Evolutionary conservation across 2,888 invertebrate species (phyloP).

Genomic region (Xanthorhoe spadicearia): DNA sequence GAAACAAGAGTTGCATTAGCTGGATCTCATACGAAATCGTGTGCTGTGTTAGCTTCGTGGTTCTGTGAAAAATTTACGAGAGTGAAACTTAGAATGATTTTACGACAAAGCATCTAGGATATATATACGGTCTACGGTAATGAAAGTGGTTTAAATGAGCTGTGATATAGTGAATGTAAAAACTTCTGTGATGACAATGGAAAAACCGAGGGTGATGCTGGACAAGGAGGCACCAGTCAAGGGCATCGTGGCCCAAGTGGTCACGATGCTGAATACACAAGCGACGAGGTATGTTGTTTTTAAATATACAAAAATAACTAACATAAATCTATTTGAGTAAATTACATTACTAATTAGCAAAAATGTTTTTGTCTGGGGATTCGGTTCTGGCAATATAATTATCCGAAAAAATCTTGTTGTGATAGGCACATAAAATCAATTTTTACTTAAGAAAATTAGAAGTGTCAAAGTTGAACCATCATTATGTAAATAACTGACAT

Average conservation of each 20-base stretch:
- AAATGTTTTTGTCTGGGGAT: background rate
- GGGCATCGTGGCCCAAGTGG: slow-evolving; percentile 82
- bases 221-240: slow-evolving; percentile 79
- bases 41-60: background rate
- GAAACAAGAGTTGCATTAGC: background rate
- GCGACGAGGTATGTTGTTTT: slow-evolving; percentile 72
- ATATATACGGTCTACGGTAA: background rate
- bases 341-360: background rate
- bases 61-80: background rate
- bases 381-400: background rate
- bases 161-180: slow-evolving; percentile 43
- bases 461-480: too few species aligned
- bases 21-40: background rate
- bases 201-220: slow-evolving; percentile 66
- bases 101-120: background rate
- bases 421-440: too few species aligned
- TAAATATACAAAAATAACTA: background rate
- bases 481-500: background rate
- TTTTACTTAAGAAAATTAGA: too few species aligned
- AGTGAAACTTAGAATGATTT: background rate
- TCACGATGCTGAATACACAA: slow-evolving; percentile 81
- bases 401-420: too few species aligned
- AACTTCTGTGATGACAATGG: slow-evolving; percentile 70
- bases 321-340: background rate
- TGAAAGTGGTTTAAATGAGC: slow-evolving; percentile 35